These are phyloP conservation scores for Gobio occitaniae DNA, from an alignment of 2,797 vertebrate species.

Conservation along the genomic window DNA sequence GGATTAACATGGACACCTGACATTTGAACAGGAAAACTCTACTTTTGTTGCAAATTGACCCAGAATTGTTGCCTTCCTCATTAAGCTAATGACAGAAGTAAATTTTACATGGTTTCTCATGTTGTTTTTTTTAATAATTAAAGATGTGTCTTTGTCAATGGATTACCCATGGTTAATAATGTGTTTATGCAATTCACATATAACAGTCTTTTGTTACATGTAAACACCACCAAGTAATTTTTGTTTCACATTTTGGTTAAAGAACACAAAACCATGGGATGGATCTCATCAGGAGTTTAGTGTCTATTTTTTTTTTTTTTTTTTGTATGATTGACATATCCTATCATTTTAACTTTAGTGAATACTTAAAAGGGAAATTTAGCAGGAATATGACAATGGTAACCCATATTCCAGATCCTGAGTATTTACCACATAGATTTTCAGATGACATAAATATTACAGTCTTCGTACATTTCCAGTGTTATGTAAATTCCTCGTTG, in stretches of 20 bases:
- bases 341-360: not conserved
- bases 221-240: not conserved
- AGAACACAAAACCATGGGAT: not conserved
- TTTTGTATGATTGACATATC: not conserved
- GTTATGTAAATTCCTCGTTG: constrained; percentile 46
- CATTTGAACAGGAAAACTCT: not conserved
- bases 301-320: not conserved
- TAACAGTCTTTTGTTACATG: not conserved
- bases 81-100: not conserved
- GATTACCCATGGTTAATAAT: not conserved
- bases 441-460: not conserved
- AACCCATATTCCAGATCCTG: not conserved
- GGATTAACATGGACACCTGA: not conserved
- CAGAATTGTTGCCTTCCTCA: constrained; percentile 11
- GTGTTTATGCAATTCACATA: constrained; percentile 13
- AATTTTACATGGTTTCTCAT: constrained; percentile 6
- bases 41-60: not conserved
- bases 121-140: not conserved
- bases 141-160: not conserved
- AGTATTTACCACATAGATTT: not conserved
- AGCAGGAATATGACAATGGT: not conserved
- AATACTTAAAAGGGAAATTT: not conserved
- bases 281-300: not conserved
- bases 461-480: not conserved
- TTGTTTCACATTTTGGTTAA: not conserved